Conservation (phyloP, 2,113 vertebrate genomes). For the Prochilodus magdalenae region DNA sequence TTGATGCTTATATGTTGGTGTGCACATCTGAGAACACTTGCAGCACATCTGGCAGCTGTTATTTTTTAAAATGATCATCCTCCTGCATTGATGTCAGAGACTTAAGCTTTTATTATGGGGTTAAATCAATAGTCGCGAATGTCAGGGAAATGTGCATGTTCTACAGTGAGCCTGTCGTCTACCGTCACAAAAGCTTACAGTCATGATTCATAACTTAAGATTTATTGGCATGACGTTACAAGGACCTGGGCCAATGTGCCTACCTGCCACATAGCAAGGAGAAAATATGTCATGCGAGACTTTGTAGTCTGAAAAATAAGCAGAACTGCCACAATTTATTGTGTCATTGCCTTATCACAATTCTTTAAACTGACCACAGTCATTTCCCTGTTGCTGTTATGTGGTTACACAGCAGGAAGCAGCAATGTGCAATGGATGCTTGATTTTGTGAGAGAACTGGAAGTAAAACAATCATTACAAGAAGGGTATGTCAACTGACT, state of each 20-base stretch:
- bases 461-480: too few species aligned
- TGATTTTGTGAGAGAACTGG: too few species aligned
- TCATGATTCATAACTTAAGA: not conserved
- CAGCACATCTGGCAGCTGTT: not conserved
- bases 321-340: too few species aligned
- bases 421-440: too few species aligned
- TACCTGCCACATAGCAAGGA: not conserved
- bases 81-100: not conserved
- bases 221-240: not conserved
- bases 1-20: not conserved
- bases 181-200: not conserved
- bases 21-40: not conserved
- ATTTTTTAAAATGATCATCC: not conserved
- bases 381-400: too few species aligned
- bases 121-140: not conserved
- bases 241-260: not conserved
- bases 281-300: too few species aligned
- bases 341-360: too few species aligned
- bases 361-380: too few species aligned
- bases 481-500: too few species aligned
- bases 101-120: not conserved
- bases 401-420: too few species aligned
- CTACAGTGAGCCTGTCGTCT: not conserved
- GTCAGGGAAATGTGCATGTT: not conserved
- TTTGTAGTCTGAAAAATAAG: too few species aligned